Conservation (phyloP, 2,113 vertebrate species). For the Anolis carolinensis region DNA sequence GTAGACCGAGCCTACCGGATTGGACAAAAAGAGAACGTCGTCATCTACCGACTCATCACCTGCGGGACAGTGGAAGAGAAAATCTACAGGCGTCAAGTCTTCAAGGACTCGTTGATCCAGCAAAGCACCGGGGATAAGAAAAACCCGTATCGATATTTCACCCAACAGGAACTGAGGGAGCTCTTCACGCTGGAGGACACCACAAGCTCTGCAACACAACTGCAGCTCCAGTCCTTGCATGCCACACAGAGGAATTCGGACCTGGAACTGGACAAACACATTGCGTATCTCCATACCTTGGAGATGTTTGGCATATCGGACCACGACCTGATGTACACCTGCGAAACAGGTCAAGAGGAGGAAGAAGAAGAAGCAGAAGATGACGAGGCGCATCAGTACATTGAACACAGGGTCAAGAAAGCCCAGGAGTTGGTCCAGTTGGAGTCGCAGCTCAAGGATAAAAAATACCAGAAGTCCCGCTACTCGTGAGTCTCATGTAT, state of each 20-base stretch:
- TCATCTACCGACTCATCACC: constrained; percentile 93
- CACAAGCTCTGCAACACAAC: constrained; percentile 84
- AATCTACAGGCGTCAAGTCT: constrained; percentile 93
- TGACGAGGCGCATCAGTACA: constrained; percentile 76
- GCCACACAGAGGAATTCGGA: constrained; percentile 82
- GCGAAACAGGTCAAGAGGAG: constrained; percentile 76
- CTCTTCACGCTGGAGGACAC: constrained; percentile 88
- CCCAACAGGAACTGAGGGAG: constrained; percentile 91
- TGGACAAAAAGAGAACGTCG: constrained; percentile 89
- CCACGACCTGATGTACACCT: constrained; percentile 89
- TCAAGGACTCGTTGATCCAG: constrained; percentile 92
- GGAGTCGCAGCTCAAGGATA: constrained; percentile 83
- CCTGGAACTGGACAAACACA: constrained; percentile 83
- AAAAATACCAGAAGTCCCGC: neutral
- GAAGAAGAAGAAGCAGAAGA: constrained; percentile 69
- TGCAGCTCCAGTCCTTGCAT: constrained; percentile 90
- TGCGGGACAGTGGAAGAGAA: constrained; percentile 96
- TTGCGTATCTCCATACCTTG: constrained; percentile 83
- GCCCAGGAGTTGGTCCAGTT: constrained; percentile 89
- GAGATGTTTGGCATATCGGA: constrained; percentile 93
- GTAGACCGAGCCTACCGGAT: constrained; percentile 94
- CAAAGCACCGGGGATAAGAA: constrained; percentile 95
- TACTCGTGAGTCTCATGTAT: neutral
- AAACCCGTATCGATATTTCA: constrained; percentile 94
- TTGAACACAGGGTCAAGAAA: constrained; percentile 88